Conservation (phyloP, 1,140 invertebrate genomes). For the Danaus melanippus region DNA sequence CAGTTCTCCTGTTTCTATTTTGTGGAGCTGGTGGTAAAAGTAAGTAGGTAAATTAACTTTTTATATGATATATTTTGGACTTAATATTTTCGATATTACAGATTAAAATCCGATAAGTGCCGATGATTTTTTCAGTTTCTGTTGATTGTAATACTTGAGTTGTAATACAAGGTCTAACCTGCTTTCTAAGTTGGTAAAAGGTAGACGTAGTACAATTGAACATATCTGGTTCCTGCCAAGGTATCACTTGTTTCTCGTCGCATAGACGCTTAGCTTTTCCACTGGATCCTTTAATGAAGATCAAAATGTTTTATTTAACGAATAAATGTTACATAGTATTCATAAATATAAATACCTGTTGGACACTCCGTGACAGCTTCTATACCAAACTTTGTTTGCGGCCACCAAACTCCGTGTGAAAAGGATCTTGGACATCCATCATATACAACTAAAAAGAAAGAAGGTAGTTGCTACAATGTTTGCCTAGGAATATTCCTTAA, state of each 20-base stretch:
- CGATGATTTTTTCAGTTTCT: too few relatives aligned
- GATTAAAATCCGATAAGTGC: too few relatives aligned
- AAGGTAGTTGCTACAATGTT: background rate
- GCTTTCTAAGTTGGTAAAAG: conserved; percentile 85
- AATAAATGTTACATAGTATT: background rate
- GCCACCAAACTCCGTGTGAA: conserved; percentile 89
- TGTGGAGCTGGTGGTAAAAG: conserved; percentile 72
- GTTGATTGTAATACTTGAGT: too few relatives aligned
- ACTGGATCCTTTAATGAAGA: conserved; percentile 69
- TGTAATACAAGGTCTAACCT: conserved; percentile 68
- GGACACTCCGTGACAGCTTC: conserved; percentile 86
- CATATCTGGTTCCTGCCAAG: conserved; percentile 89
- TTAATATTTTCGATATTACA: too few relatives aligned
- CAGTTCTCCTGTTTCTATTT: conserved; percentile 84
- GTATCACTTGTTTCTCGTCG: conserved; percentile 79
- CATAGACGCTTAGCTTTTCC: conserved; percentile 89
- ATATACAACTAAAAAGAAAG: conserved; percentile 81
- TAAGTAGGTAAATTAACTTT: background rate
- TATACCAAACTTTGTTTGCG: conserved; percentile 84
- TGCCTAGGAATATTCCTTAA: background rate
- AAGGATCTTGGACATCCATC: conserved; percentile 91
- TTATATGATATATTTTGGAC: too few relatives aligned
- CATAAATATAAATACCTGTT: conserved; percentile 43
- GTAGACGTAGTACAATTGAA: conserved; percentile 93
- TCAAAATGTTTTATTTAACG: conserved; percentile 8